Evolutionary conservation across 2,888 invertebrate species (phyloP).

Genomic region (Acheta domesticus): DNA sequence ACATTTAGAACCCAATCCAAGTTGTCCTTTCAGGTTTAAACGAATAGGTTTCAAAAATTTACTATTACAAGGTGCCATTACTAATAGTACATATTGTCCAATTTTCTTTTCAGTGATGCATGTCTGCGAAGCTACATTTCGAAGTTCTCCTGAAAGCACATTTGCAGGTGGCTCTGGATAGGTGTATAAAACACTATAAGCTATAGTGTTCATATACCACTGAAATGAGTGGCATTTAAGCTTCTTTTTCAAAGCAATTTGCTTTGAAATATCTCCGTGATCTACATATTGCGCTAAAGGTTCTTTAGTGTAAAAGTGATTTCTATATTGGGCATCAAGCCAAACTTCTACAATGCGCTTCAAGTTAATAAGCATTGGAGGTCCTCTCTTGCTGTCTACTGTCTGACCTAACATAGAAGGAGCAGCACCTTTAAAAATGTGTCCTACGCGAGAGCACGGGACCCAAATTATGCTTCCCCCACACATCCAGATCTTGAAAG

Average conservation of each 20-base stretch:
- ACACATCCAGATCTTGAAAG: constrained; percentile 98
- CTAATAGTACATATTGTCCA: constrained; percentile 85
- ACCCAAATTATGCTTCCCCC: constrained; percentile 99
- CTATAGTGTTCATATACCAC: constrained; percentile 97
- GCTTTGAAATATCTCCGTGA: constrained; percentile 83
- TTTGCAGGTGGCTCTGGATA: constrained; percentile 94
- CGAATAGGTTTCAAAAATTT: constrained; percentile 93
- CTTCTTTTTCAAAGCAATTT: constrained; percentile 75
- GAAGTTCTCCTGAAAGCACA: constrained; percentile 91
- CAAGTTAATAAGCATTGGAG: constrained; percentile 92
- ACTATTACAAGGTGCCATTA: constrained; percentile 89
- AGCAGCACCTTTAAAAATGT: constrained; percentile 97
- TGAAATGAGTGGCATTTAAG: constrained; percentile 89
- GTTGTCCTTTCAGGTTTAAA: constrained; percentile 88
- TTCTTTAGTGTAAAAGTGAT: constrained; percentile 95
- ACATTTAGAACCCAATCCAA: constrained; percentile 94
- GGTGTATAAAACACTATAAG: constrained; percentile 90
- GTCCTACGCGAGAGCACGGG: constrained; percentile 95
- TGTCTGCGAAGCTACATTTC: constrained; percentile 72
- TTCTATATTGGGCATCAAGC: constrained; percentile 93
- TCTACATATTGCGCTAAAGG: constrained; percentile 83
- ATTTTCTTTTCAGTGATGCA: constrained; percentile 95
- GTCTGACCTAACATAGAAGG: constrained; percentile 94
- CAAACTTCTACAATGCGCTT: constrained; percentile 97
- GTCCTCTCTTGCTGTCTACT: constrained; percentile 88